Evolutionary conservation across 1,140 invertebrate species (phyloP), one percentile per base, ranked within the genome.

Genomic region (Holcopasites calliopsidis): DNA sequence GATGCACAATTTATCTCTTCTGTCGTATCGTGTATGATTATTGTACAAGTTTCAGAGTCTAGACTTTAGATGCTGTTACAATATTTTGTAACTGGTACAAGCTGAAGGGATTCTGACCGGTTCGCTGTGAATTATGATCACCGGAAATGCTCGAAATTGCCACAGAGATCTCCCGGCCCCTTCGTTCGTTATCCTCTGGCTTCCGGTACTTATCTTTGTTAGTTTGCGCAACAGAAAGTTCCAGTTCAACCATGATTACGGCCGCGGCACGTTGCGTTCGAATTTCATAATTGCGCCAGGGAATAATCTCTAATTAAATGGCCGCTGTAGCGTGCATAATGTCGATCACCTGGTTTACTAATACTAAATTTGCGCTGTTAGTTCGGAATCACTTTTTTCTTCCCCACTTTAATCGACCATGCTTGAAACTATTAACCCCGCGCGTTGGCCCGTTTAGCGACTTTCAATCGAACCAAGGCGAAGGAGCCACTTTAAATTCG

Each of bases 401-500:
- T n/a, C n/a, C n/a, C n/a, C n/a, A n/a, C n/a, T n/a, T n/a, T n/a
- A n/a, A n/a, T n/a, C n/a, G n/a, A n/a, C n/a, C n/a, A n/a, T n/a
- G n/a, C n/a, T n/a, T n/a, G n/a, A 38, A 52, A 61, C 50, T 58
- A 73, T 80, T 82, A 80, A 80, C 54, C 44, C 64, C 28, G 21
- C 54, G 33, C 26, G 33, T 60, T 57, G 52, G 35, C 58, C 35
- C 38, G 47, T 47, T 57, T 55, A 79, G 80, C 52, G 52, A 50
- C 11, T 23, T 49, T 28, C 21, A 55, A 80, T 81, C 65, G 33
- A 21, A 71, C 44, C 60, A 47, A 76, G 28, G 33, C 54, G 72
- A 76, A 66, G 40, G 64, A 61, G 74, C 28, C 77, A 80, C n/a
- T n/a, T n/a, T n/a, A n/a, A n/a, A n/a, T 81, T 81, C 80, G 62